Evolutionary conservation across 2,797 vertebrate species (phyloP).

Genomic region (Dallia pectoralis): DNA sequence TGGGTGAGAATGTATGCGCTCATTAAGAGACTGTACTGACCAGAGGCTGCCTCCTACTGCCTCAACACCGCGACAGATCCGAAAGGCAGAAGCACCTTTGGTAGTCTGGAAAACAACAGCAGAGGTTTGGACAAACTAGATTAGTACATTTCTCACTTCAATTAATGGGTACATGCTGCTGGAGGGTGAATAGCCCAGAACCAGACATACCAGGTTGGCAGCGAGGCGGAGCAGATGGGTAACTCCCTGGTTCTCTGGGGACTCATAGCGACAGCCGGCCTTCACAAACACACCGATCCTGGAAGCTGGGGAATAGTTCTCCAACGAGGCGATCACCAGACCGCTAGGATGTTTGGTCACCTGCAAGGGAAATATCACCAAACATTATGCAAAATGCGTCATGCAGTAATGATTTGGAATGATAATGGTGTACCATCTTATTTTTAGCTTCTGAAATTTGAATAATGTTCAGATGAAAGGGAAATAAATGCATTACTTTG

Average conservation of each 20-base stretch:
- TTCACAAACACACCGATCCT: constrained; percentile 90
- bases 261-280: constrained; percentile 89
- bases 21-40: constrained; percentile 68
- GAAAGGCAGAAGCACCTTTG: constrained; percentile 95
- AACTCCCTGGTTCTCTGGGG: constrained; percentile 79
- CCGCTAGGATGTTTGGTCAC: constrained; percentile 87
- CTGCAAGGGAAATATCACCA: constrained; percentile 41
- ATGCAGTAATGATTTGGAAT: not conserved
- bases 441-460: not conserved
- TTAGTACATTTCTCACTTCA: not conserved
- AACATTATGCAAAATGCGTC: not conserved
- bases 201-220: constrained; percentile 78
- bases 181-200: not conserved
- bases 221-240: constrained; percentile 89
- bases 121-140: not conserved
- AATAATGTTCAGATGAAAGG: not conserved
- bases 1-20: not conserved
- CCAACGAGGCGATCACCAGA: constrained; percentile 88
- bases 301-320: constrained; percentile 88
- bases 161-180: not conserved
- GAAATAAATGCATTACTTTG: not conserved
- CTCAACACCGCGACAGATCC: constrained; percentile 91
- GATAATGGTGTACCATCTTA: not conserved
- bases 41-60: constrained; percentile 89
- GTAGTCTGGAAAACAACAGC: constrained; percentile 79